Base-by-base conservation (phyloP, 2,888 invertebrate genomes). In the Acronicta aceris region DNA sequence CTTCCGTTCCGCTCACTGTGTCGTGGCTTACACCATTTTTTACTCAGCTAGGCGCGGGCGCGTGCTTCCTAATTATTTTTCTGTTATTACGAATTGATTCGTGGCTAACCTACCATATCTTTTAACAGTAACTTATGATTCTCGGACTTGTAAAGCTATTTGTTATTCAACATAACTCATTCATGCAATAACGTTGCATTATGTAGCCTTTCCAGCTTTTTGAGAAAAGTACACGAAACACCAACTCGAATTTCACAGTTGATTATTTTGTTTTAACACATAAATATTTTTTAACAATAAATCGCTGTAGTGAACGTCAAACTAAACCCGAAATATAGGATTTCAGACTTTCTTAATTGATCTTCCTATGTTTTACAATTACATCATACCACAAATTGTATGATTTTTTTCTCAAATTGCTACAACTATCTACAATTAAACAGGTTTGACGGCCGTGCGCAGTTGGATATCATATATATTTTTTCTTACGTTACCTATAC, bases 1-100 rank as follows among this genome's bases (percentile, higher is more conserved):
- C 94, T 94, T 93, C 94, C 93, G 94, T 93, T 93, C 84, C 83
- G 84, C 80, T 85, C 84, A 80, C 82, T 79, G 84, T 84, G 81
- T 83, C 85, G 87, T 85, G 87, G 86, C 84, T 86, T 87, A 87
- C 84, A 86, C 89, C 88, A 89, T 90, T 92, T 92, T 92, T 92
- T 90, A 89, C 84, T 81, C 71, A 64, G 78, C 81, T 84, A 84
- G 86, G 78, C 76, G 84, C 84, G 83, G 77, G 83, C 81, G 81
- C 84, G 84, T 83, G 84, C 82, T 83, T 77, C 80, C 82, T 82
- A 82, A 84, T 88, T 85, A 79, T 84, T 81, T 81, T 71, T 61
- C 51, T 60, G 59, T 65, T 58, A 59, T 71, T 67, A 65, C 49
- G 51, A 65, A 64, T 76, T 64, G 62, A 76, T 72, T 64, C 47